These are phyloP conservation scores for Hylaeus volcanicus DNA, from an alignment of 1,140 invertebrate genomes.

Conservation along the genomic window DNA sequence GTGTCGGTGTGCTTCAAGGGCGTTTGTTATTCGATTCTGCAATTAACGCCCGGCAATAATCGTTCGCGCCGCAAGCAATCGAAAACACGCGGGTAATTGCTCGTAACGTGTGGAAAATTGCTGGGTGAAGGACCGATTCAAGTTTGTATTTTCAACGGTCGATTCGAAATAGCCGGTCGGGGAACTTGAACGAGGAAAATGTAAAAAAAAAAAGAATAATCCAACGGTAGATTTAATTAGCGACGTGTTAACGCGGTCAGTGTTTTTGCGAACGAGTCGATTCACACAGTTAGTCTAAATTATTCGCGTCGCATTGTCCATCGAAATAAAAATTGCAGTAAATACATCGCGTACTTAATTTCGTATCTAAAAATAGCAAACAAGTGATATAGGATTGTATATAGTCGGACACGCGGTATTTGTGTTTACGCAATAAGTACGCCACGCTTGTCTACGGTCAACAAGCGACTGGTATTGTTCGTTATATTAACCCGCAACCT, in stretches of 20 bases:
- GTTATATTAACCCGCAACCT: background rate
- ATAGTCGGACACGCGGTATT: background rate
- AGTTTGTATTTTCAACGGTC: conserved; percentile 28
- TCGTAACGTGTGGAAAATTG: conserved; percentile 31
- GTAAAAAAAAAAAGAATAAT: background rate
- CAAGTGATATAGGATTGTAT: background rate
- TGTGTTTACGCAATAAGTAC: background rate
- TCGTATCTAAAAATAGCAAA: background rate
- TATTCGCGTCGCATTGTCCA: too few species aligned
- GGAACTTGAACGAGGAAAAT: conserved; percentile 11
- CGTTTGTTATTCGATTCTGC: conserved; percentile 35
- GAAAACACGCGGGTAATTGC: conserved; percentile 33
- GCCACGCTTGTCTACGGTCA: background rate
- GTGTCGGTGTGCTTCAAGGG: background rate
- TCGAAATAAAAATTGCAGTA: background rate
- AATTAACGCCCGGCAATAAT: conserved; percentile 43
- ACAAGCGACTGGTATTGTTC: background rate
- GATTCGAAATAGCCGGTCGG: background rate
- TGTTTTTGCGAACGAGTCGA: background rate
- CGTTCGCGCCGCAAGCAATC: conserved; percentile 36
- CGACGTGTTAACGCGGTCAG: background rate
- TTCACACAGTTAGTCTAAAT: too few species aligned
- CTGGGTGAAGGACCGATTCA: background rate
- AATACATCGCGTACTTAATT: background rate
- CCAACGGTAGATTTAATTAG: background rate